These are phyloP conservation scores for Cheilosia variabilis DNA, from an alignment of 2,888 invertebrate species.

Conservation along the genomic window DNA sequence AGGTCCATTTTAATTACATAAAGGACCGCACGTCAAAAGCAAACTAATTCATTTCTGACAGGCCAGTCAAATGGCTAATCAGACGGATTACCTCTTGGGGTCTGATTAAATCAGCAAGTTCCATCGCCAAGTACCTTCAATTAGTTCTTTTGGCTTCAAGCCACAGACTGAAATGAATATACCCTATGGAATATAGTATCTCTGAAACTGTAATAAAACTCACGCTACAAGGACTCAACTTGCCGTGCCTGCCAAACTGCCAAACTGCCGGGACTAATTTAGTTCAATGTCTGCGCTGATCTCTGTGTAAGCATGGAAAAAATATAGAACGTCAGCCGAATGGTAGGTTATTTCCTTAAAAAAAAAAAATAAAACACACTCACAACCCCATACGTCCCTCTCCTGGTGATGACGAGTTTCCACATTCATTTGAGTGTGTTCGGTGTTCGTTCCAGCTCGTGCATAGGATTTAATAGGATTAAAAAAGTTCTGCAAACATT, in stretches of 20 bases:
- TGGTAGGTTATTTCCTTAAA: constrained; percentile 2
- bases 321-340: constrained; percentile 38
- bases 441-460: constrained; percentile 19
- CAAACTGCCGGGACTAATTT: constrained; percentile 15
- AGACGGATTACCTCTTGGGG: not conserved
- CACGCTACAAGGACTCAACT: not conserved
- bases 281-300: constrained; percentile 32
- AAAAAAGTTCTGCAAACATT: constrained; percentile 63
- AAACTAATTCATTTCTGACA: too few relatives aligned
- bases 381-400: not conserved
- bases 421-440: not conserved
- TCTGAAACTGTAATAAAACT: not conserved
- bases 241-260: constrained; percentile 9
- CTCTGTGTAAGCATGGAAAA: constrained; percentile 28
- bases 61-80: too few relatives aligned
- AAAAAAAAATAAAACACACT: too few relatives aligned
- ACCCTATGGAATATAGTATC: constrained; percentile 22
- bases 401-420: constrained; percentile 19
- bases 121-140: not conserved
- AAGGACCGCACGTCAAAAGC: too few relatives aligned
- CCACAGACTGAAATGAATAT: not conserved
- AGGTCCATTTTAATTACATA: not conserved
- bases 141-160: not conserved
- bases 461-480: constrained; percentile 41
- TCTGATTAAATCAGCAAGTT: not conserved